These are phyloP conservation scores for Scolopax mira DNA, from an alignment of 2,113 vertebrate species.

Conservation along the genomic window DNA sequence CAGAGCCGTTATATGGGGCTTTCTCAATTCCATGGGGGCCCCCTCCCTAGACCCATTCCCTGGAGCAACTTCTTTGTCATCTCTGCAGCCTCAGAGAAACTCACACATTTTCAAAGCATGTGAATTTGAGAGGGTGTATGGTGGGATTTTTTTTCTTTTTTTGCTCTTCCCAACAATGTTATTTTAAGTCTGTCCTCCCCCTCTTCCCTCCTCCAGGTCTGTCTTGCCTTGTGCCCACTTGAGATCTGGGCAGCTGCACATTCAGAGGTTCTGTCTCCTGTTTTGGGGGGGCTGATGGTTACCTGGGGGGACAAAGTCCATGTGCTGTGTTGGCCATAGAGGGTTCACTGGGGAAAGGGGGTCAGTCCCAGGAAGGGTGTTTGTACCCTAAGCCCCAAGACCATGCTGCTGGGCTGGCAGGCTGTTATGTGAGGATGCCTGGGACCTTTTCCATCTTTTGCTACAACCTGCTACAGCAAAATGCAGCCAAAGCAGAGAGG, in stretches of 20 bases:
- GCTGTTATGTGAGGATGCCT: background rate
- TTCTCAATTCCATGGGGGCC: background rate
- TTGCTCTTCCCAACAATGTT: background rate
- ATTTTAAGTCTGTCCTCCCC: background rate
- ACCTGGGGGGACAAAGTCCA: background rate
- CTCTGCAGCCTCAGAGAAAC: background rate
- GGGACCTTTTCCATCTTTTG: background rate
- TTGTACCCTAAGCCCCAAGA: background rate
- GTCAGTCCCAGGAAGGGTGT: background rate
- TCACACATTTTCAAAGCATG: background rate
- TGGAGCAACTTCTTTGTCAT: background rate
- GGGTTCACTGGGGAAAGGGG: fast-evolving
- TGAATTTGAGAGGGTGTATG: background rate
- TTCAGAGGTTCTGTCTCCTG: background rate
- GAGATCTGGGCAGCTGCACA: background rate
- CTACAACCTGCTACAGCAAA: background rate
- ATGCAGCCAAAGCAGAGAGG: background rate
- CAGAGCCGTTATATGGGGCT: background rate
- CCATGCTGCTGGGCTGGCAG: background rate
- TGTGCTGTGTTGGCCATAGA: background rate
- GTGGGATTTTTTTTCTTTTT: background rate
- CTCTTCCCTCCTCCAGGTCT: background rate
- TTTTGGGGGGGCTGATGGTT: background rate
- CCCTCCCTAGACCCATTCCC: background rate
- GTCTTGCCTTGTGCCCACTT: background rate